phyloP scores from a whole-genome alignment of 2,888 invertebrate species.

The Zelleria hepariella region DNA sequence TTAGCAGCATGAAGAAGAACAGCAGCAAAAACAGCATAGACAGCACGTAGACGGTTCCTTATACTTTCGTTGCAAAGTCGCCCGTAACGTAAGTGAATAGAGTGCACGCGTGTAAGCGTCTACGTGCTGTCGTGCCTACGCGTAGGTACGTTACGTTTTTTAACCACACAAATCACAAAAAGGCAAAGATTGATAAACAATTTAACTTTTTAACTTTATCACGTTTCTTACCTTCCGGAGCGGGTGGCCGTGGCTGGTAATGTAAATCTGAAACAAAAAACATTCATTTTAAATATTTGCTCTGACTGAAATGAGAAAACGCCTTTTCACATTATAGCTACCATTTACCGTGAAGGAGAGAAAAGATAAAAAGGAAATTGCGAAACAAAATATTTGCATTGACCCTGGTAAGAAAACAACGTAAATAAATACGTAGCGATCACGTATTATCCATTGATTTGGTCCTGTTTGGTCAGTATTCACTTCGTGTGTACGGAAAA shows the following conservation, averaged over 20 bases:
- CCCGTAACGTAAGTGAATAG: too few species aligned
- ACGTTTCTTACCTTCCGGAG: constrained; percentile 71
- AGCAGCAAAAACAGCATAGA: too few species aligned
- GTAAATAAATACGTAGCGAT: not conserved
- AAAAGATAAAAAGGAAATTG: not conserved
- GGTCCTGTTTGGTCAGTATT: not conserved
- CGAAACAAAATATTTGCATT: not conserved
- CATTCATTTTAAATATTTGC: constrained; percentile 7
- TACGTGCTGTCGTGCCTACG: too few species aligned
- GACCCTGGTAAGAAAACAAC: not conserved
- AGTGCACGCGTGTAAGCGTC: too few species aligned
- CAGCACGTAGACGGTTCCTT: too few species aligned
- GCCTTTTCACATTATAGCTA: too few species aligned
- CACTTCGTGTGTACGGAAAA: not conserved
- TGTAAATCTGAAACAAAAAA: constrained; percentile 75
- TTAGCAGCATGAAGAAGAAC: too few species aligned
- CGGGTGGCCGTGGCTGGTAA: constrained; percentile 75
- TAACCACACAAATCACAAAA: too few species aligned
- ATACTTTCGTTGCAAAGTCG: too few species aligned
- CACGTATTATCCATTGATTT: not conserved
- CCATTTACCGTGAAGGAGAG: too few species aligned
- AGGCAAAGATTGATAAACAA: too few species aligned
- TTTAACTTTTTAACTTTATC: not conserved
- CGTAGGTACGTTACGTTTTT: too few species aligned
- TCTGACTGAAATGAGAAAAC: not conserved